Percentiles rank a stretch among this genome's conserved stretches.
phyloP scores from a whole-genome alignment of 2,113 vertebrate species.

The Coryphaenoides rupestris region DNA sequence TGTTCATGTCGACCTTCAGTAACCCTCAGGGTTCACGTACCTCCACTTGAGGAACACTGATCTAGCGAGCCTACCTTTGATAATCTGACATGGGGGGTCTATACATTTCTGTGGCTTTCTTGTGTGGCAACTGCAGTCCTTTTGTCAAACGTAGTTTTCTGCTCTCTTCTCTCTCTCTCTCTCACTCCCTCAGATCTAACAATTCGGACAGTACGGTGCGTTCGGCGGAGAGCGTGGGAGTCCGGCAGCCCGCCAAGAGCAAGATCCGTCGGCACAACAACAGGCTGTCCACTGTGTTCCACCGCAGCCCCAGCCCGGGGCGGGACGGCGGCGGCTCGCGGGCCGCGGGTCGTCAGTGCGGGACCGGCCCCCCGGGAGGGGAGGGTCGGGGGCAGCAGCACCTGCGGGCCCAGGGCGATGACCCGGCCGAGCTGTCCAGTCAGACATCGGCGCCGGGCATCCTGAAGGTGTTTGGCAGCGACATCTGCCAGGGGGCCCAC shows the following conservation, averaged over 20 bases:
- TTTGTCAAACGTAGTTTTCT: no score
- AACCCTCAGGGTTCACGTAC: no score
- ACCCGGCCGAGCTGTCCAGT: conserved; percentile 68
- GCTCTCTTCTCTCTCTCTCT: neutral
- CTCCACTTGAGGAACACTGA: no score
- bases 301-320: conserved; percentile 61
- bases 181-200: conserved; percentile 59
- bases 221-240: conserved; percentile 62
- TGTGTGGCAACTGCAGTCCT: neutral
- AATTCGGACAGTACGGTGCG: conserved; percentile 61
- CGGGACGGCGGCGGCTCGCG: conserved; percentile 24
- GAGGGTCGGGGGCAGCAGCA: conserved; percentile 20
- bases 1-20: no score
- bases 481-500: conserved; percentile 74
- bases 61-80: no score
- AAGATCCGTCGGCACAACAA: conserved; percentile 78
- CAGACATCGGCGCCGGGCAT: conserved; percentile 73
- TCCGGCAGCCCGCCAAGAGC: conserved; percentile 76
- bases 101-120: no score
- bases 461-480: conserved; percentile 76
- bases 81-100: no score
- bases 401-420: conserved; percentile 51
- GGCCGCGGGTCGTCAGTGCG: conserved; percentile 7
- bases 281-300: conserved; percentile 69
- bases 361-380: no score